Evolutionary conservation across 2,113 vertebrate species (phyloP), one percentile per base, ranked within the genome.

Genomic region (Hydropotes inermis): DNA sequence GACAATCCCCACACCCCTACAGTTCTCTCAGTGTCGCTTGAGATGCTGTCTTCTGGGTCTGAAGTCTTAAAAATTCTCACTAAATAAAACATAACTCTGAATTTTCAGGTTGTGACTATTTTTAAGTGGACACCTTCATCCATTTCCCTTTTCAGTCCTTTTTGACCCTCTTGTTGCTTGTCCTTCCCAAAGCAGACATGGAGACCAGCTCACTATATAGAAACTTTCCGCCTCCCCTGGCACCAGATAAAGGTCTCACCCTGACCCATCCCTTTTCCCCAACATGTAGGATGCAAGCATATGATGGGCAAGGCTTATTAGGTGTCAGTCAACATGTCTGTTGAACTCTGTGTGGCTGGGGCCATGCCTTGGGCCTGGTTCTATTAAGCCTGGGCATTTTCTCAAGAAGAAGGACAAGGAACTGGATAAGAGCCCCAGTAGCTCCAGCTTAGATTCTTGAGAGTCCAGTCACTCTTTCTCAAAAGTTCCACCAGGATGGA

Each of bases 391-490:
- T 5, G 2, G 5, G 36, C 5, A 14, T 11, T 96, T 92, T 86
- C 58, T 89, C 1, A 19, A 55, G 43, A 81, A 76, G 6, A 76
- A 79, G 54, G 74, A 74, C 60, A 79, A 96, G 45, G 74, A 97
- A 67, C 43, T 8, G 39, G 52, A 61, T 64, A 55, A 47, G 39
- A 30, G 78, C 43, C 16, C 33, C 50, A n/a, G 16, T 3, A 58
- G 33, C 58, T 91, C 33, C 82, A 45, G 27, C 85, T 91, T 89
- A 90, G 87, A 93, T 82, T 87, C 91, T 67, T 78, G 76, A 95
- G 52, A 95, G 52, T 43, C 61, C 19, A 67, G 52, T 50, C 82
- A 81, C 33, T n/a, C 47, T 90, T 87, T 96, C 50, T 14, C 57
- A 30, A 47, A 92, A 85, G 74, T 23, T 47, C 30, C 28, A 19